A percentile compares a stretch with the other conserved stretches of the same genome.
phyloP scores from a whole-genome alignment of 2,888 invertebrate genomes.

The Coelopa pilipes region DNA sequence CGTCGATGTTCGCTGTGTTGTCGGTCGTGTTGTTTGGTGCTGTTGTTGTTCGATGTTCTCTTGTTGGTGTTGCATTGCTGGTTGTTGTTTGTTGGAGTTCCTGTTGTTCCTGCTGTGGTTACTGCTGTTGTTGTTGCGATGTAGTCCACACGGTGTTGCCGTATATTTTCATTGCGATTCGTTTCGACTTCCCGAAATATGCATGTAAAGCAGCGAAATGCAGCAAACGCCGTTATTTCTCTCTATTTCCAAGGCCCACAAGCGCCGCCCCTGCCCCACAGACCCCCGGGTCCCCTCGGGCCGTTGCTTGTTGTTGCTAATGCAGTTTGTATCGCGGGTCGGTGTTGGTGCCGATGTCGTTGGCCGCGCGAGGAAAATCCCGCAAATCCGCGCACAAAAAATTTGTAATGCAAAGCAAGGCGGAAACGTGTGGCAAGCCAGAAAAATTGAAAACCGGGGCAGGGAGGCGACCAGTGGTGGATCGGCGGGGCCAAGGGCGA shows the following conservation, averaged over 20 bases:
- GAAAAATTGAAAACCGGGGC: conserved; percentile 24
- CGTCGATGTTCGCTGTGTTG: background rate
- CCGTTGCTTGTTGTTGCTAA: conserved; percentile 13
- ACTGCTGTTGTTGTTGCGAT: background rate
- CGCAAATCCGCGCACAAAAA: conserved; percentile 16
- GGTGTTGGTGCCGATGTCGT: background rate
- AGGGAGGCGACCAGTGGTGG: background rate
- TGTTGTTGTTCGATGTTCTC: background rate
- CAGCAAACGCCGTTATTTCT: background rate
- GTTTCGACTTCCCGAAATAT: background rate
- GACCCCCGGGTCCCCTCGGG: too few relatives aligned
- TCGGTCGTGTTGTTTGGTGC: too few relatives aligned
- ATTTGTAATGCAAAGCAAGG: conserved; percentile 29
- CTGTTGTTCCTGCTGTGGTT: background rate
- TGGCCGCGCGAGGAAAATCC: background rate
- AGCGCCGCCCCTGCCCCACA: too few relatives aligned
- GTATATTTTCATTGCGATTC: conserved; percentile 2
- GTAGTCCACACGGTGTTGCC: background rate
- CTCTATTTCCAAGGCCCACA: background rate
- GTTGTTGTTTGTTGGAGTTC: background rate
- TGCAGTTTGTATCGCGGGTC: conserved; percentile 11
- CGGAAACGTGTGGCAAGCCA: conserved; percentile 36
- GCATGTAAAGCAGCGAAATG: conserved; percentile 16
- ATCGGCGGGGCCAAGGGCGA: conserved; percentile 1
- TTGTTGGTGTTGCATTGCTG: too few relatives aligned